A percentile compares a stretch with the other conserved stretches of the same genome.
These are phyloP conservation scores for Erethizon dorsatum DNA, from an alignment of 2,797 vertebrate genomes.

Conservation along the genomic window DNA sequence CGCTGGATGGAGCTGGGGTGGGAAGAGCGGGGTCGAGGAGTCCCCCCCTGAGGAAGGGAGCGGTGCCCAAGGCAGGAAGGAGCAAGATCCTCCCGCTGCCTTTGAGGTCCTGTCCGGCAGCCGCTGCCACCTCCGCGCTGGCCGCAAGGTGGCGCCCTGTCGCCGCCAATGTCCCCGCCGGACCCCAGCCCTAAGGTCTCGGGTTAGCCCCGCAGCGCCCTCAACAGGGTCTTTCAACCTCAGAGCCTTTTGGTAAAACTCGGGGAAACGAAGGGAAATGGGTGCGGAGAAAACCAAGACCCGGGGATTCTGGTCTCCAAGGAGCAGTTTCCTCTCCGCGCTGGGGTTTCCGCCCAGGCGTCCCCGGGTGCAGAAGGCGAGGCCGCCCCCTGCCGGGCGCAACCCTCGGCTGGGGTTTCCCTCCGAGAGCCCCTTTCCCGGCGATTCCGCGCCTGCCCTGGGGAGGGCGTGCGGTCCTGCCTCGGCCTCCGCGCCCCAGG, in stretches of 20 bases:
- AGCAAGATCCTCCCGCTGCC: not conserved
- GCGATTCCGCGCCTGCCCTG: not conserved
- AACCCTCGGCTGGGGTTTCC: not conserved
- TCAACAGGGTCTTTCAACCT: not conserved
- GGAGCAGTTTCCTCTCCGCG: not conserved
- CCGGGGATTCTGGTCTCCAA: not conserved
- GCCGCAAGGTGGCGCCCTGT: not conserved
- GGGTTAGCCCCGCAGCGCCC: not conserved
- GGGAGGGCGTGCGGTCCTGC: not conserved
- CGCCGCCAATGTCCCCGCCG: not conserved
- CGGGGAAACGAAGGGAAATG: not conserved
- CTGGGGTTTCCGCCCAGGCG: not conserved
- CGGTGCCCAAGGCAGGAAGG: too few species aligned
- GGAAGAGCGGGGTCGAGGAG: not conserved
- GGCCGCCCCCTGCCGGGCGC: not conserved
- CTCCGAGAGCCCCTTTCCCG: not conserved
- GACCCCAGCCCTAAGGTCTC: not conserved
- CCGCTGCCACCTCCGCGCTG: not conserved
- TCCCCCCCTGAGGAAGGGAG: not conserved
- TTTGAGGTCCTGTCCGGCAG: not conserved
- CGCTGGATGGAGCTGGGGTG: not conserved
- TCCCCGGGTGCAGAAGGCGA: not conserved
- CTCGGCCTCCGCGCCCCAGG: not conserved
- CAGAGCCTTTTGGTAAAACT: not conserved
- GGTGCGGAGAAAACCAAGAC: not conserved